Conservation (phyloP, 1,140 invertebrate genomes). For the Brachionus koreanus region DNA sequence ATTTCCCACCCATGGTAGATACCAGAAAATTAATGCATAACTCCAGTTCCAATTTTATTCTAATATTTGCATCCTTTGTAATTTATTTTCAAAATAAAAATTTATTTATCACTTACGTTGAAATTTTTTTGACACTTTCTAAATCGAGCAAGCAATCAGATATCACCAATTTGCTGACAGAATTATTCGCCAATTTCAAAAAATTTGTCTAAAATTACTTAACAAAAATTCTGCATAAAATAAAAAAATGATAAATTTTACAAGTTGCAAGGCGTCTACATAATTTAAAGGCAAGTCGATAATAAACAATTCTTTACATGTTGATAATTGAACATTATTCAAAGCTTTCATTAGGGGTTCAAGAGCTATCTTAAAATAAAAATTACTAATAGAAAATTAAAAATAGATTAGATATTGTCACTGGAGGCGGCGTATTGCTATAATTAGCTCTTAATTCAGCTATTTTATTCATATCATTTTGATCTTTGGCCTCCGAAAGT, state of each 20-base stretch:
- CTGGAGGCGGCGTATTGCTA: neutral
- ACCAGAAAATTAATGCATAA: too few species aligned
- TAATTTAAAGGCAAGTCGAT: slow-evolving; percentile 35
- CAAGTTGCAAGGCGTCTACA: slow-evolving; percentile 16
- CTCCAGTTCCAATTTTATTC: too few species aligned
- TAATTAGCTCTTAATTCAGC: slow-evolving; percentile 8
- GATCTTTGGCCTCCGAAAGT: neutral
- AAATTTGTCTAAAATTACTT: slow-evolving; percentile 24
- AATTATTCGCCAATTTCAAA: slow-evolving; percentile 16
- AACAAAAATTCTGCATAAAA: neutral
- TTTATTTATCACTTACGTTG: too few species aligned
- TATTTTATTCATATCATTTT: neutral
- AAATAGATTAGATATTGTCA: neutral
- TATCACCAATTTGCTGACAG: slow-evolving; percentile 49
- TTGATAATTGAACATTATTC: slow-evolving; percentile 20
- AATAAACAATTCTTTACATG: slow-evolving; percentile 39
- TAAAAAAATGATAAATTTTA: neutral
- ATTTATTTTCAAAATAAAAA: too few species aligned
- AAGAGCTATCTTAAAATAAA: neutral
- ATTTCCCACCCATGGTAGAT: too few species aligned
- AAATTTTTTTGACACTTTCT: slow-evolving; percentile 48
- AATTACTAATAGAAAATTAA: neutral
- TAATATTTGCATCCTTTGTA: too few species aligned
- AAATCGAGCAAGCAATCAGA: slow-evolving; percentile 53
- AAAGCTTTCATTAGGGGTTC: slow-evolving; percentile 32